These are phyloP conservation scores for Bombus breviceps DNA, from an alignment of 1,140 invertebrate species.

Conservation along the genomic window DNA sequence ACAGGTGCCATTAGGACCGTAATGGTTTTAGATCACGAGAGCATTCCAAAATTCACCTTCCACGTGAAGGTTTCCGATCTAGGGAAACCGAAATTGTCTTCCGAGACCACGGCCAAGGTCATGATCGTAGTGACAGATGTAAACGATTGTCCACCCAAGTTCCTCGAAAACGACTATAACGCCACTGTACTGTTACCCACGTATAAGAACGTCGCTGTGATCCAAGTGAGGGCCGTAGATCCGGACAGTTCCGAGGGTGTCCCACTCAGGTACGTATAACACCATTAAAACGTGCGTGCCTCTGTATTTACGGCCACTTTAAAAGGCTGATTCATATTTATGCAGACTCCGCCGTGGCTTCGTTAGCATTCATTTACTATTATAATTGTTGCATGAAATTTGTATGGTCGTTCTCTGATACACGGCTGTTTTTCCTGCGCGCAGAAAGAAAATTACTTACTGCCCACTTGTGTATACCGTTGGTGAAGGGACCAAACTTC, in stretches of 20 bases:
- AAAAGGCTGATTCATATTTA: slow-evolving; percentile 39
- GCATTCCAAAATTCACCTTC: slow-evolving; percentile 87
- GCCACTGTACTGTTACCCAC: slow-evolving; percentile 92
- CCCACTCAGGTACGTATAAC: slow-evolving; percentile 81
- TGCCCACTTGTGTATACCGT: too few relatives aligned
- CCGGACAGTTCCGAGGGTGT: slow-evolving; percentile 86
- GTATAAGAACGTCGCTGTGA: slow-evolving; percentile 88
- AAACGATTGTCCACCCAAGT: slow-evolving; percentile 93
- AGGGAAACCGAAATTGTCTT: slow-evolving; percentile 91
- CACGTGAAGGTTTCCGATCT: slow-evolving; percentile 93
- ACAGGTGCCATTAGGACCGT: slow-evolving; percentile 94
- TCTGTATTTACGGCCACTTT: not conserved
- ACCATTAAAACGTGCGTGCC: not conserved
- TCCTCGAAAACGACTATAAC: slow-evolving; percentile 88
- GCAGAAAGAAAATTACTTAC: slow-evolving; percentile 18
- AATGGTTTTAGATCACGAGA: slow-evolving; percentile 92
- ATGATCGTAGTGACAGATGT: slow-evolving; percentile 91
- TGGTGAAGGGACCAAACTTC: not conserved
- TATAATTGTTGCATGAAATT: slow-evolving; percentile 39
- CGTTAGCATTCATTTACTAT: slow-evolving; percentile 48
- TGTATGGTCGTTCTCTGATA: not conserved
- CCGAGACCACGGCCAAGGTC: slow-evolving; percentile 88
- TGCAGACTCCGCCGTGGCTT: slow-evolving; percentile 5
- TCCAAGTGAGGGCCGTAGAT: slow-evolving; percentile 88
- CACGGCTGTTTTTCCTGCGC: not conserved